Base-by-base conservation (phyloP, 2,888 invertebrate genomes). In the Ischnura elegans region DNA sequence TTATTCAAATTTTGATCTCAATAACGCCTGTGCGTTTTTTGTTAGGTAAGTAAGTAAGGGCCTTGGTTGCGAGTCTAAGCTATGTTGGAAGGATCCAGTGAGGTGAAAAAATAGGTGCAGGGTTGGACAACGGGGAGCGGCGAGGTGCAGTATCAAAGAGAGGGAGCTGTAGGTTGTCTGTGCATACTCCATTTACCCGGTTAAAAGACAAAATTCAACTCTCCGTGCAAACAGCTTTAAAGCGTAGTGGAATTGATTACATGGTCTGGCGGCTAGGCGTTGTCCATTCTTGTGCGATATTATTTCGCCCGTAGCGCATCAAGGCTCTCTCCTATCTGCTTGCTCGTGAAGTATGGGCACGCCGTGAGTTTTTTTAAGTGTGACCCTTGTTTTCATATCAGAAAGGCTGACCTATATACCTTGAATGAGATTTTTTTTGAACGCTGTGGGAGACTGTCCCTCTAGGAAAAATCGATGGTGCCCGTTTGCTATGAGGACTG, bases 181-280 rank as follows among this genome's bases (percentile, higher is more conserved):
- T 61, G 61, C 61, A 61, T 61, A 61, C 61, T n/a, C 61, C 61
- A 61, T 61, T 61, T 61, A 61, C n/a, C n/a, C 61, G n/a, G 61
- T 61, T 61, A 61, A n/a, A 61, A 61, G n/a, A 61, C n/a, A 61
- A 61, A n/a, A 61, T 61, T 61, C n/a, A 61, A 61, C 61, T n/a
- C 61, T 8, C n/a, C 61, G 61, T 61, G 61, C n/a, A n/a, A 61
- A n/a, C 61, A n/a, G n/a, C 61, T 61, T 61, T 61, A 61, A 61
- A 25, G n/a, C 61, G 61, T n/a, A 8, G n/a, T 25, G 61, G 61
- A 61, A 61, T 61, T 61, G 61, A 61, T 61, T 61, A 61, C 61
- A 61, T n/a, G 61, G 61, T 61, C n/a, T 25, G 61, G 61, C 1
- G 61, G 61, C 61, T 61, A 25, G 3, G 61, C 61, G 61, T 61